phyloP scores from a whole-genome alignment of 2,797 vertebrate genomes.

The Alcedo atthis region DNA sequence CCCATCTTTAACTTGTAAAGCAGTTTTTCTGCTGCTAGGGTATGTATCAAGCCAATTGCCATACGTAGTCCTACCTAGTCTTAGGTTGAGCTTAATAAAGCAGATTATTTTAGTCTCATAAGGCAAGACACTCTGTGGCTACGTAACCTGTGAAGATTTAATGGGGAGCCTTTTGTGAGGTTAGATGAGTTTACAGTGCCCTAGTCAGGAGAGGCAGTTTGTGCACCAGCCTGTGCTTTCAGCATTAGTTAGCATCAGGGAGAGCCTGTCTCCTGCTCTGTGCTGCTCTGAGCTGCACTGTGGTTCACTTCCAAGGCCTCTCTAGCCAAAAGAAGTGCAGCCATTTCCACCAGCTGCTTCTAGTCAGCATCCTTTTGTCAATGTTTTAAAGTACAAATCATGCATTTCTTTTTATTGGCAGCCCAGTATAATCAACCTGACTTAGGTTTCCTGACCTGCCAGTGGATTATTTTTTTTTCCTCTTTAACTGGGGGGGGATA shows the following conservation, averaged over 20 bases:
- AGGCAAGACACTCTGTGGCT: neutral
- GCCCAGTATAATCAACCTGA: neutral
- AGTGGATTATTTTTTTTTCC: neutral
- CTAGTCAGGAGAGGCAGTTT: neutral
- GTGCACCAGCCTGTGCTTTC: neutral
- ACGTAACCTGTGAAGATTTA: neutral
- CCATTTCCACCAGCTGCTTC: neutral
- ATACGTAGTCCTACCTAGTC: neutral
- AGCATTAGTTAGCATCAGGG: neutral
- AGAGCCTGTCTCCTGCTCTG: neutral
- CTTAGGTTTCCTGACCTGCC: neutral
- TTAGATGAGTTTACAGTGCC: neutral
- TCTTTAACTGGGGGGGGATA: neutral
- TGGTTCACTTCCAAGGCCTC: neutral
- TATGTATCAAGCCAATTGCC: neutral
- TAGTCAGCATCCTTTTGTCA: neutral
- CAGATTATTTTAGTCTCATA: neutral
- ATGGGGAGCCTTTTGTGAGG: neutral
- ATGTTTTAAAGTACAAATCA: neutral
- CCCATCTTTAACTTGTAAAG: neutral
- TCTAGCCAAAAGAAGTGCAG: neutral
- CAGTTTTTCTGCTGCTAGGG: neutral
- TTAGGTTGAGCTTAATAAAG: neutral
- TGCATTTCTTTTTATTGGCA: neutral
- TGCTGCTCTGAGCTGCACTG: neutral